Base-by-base conservation (phyloP, 2,113 vertebrate genomes). In the Atlantisia rogersi region DNA sequence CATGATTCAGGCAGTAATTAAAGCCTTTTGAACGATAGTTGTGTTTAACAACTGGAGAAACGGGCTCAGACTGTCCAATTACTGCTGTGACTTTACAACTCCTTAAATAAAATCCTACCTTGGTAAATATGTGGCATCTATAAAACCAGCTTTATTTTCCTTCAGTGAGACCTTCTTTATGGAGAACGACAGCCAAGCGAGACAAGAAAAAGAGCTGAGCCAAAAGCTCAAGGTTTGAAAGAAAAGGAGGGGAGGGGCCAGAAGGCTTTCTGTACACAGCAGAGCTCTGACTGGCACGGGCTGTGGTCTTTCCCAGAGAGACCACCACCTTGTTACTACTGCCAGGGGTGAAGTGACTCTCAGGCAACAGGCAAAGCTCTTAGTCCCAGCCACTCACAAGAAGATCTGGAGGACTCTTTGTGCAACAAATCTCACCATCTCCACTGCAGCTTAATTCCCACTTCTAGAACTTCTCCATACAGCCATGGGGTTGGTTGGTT, bases 11-110 rank as follows among this genome's bases (percentile, higher is more conserved):
- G 42, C 69, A 83, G 42, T 71, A 86, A 89, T 83, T 92, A 83
- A 78, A 60, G 42, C 64, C 71, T 85, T 93, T 75, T 67, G 40
- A 94, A 94, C 0, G 14, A 78, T 0, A 88, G 48, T 12, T 86
- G 18, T 75, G 73, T 92, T 95, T 93, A 93, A 79, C 80, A 93
- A 69, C 68, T 84, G 53, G 29, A 92, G 60, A 95, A 97, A 90
- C 25, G 35, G 42, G 58, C 86, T 74, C 76, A 94, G 79, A 75
- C 48, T 81, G 64, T 75, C 76, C 92, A 90, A 65, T 76, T 90
- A 94, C 76, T 65, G 44, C 44, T 88, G 52, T 86, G 80, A 64
- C 46, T 64, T 86, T 74, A 70, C 37, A 75, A 19, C 60, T 86
- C 75, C 78, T 88, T 56, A 77, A 90, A 95, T 82, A 84, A 94